Evolutionary conservation across 2,888 invertebrate genomes (phyloP).

Genomic region (Pomacea canaliculata): DNA sequence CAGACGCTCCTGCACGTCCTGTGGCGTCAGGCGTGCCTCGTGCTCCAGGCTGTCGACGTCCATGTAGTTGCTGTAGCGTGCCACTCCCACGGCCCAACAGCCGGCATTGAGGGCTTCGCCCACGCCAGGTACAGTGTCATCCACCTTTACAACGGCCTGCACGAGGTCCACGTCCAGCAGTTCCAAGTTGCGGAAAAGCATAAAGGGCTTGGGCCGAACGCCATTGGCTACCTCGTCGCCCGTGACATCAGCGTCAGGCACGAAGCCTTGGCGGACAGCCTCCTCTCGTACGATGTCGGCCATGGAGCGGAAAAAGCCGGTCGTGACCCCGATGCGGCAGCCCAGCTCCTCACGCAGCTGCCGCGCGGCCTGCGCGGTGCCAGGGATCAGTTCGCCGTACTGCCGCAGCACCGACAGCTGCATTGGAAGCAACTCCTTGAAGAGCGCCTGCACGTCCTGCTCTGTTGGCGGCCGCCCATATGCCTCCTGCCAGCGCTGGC

Average conservation of each 20-base stretch:
- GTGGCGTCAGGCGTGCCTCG: conserved; percentile 46
- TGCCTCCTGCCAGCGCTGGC: conserved; percentile 58
- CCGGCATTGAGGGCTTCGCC: conserved; percentile 68
- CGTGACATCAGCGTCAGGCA: conserved; percentile 65
- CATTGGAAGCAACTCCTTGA: conserved; percentile 66
- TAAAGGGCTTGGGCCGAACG: conserved; percentile 68
- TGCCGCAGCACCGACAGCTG: conserved; percentile 57
- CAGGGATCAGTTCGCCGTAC: conserved; percentile 45
- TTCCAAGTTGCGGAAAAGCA: conserved; percentile 70
- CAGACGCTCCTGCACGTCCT: conserved; percentile 55
- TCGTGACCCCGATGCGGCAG: conserved; percentile 62
- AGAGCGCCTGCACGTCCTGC: conserved; percentile 66
- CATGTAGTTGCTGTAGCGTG: conserved; percentile 69
- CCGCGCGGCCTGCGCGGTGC: conserved; percentile 54
- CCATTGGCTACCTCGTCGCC: conserved; percentile 68
- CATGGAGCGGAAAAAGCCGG: conserved; percentile 66
- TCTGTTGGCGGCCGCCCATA: conserved; percentile 59
- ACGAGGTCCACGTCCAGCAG: conserved; percentile 66
- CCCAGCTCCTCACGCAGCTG: conserved; percentile 53
- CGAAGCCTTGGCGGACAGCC: conserved; percentile 65
- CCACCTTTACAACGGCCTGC: conserved; percentile 65
- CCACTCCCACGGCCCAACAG: conserved; percentile 70
- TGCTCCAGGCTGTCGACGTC: conserved; percentile 63
- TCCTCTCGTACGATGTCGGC: conserved; percentile 61
- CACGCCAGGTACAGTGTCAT: conserved; percentile 68